Conservation (phyloP, 2,888 invertebrate genomes). For the Ochropleura plecta region DNA sequence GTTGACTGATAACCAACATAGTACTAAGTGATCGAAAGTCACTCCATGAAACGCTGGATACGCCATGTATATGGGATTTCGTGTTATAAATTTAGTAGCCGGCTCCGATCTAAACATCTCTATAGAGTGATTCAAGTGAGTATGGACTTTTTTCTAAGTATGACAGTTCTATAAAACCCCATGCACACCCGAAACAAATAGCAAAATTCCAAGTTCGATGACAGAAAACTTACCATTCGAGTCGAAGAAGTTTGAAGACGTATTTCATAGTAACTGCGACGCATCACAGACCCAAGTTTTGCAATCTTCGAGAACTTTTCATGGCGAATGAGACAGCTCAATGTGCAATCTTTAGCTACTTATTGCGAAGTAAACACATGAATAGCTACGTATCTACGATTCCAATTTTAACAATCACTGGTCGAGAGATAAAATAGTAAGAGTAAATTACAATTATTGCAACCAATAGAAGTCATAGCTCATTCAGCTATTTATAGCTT, state of each 20-base stretch:
- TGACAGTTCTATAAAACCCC: conserved; percentile 70
- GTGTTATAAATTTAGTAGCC: conserved; percentile 58
- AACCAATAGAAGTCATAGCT: conserved; percentile 37
- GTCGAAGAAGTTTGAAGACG: conserved; percentile 64
- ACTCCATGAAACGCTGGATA: conserved; percentile 59
- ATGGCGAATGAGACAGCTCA: conserved; percentile 68
- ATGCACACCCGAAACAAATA: conserved; percentile 77
- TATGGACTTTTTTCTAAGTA: conserved; percentile 48
- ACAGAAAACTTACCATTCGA: conserved; percentile 78
- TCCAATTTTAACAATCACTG: conserved; percentile 52
- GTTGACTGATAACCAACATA: conserved; percentile 48
- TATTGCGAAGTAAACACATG: conserved; percentile 49
- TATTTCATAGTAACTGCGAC: conserved; percentile 62
- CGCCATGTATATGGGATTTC: conserved; percentile 59
- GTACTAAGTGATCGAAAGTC: conserved; percentile 39
- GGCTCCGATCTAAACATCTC: conserved; percentile 67
- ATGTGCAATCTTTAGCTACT: conserved; percentile 55
- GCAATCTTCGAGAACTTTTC: conserved; percentile 74
- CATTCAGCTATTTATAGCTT: conserved; percentile 24
- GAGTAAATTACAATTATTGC: conserved; percentile 40
- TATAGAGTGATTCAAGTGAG: conserved; percentile 61
- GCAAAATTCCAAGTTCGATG: conserved; percentile 73
- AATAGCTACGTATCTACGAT: conserved; percentile 48
- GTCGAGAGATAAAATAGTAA: conserved; percentile 34
- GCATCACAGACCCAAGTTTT: conserved; percentile 68